A percentile compares a stretch with the other conserved stretches of the same genome.
phyloP scores from a whole-genome alignment of 2,113 vertebrate genomes.

The Octodon degus region DNA sequence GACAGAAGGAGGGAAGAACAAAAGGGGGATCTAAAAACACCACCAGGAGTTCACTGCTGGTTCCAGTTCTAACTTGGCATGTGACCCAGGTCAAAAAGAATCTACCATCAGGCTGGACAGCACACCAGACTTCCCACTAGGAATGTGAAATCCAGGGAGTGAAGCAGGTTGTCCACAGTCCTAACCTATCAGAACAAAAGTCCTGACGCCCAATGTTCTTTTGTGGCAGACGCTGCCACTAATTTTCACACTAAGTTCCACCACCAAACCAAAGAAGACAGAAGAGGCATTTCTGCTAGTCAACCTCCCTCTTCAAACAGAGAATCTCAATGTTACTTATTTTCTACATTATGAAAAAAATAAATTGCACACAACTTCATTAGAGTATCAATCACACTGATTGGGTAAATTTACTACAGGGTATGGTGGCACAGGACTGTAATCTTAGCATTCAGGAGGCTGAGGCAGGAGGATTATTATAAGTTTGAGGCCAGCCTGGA shows the following conservation, averaged over 20 bases:
- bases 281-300: conserved; percentile 7
- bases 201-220: not conserved
- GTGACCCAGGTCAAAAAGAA: not conserved
- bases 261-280: not conserved
- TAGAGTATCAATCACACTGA: conserved; percentile 32
- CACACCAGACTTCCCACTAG: not conserved
- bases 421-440: not conserved
- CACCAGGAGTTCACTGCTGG: not conserved
- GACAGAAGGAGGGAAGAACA: not conserved
- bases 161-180: conserved; percentile 4
- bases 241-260: not conserved
- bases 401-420: not conserved
- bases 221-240: not conserved
- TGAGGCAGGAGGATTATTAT: not conserved
- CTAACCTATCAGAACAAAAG: not conserved
- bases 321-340: conserved; percentile 22
- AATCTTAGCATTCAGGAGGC: not conserved
- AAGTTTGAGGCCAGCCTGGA: not conserved
- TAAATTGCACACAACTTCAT: conserved; percentile 17
- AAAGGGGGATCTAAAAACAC: not conserved
- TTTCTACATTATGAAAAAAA: not conserved
- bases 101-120: not conserved
- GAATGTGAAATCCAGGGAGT: not conserved
- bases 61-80: not conserved
- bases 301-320: not conserved